Evolutionary conservation across 1,140 invertebrate genomes (phyloP).

Genomic region (Onthophagus taurus): DNA sequence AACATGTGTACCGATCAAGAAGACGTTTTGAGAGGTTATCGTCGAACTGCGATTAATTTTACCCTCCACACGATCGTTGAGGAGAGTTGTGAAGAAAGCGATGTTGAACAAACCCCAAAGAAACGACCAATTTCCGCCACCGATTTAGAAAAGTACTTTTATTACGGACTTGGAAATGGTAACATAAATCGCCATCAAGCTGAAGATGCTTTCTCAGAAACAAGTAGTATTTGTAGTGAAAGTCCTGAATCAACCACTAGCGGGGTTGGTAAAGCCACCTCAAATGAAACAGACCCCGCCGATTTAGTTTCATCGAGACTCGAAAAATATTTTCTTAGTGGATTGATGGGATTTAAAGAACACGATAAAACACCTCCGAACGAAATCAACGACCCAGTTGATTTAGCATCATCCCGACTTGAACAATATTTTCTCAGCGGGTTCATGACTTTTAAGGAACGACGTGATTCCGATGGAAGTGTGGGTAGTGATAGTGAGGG

Average conservation of each 20-base stretch:
- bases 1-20: conserved; percentile 54
- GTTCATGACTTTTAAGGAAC: conserved; percentile 68
- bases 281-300: conserved; percentile 50
- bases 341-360: conserved; percentile 77
- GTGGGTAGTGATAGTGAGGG: conserved; percentile 79
- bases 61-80: conserved; percentile 89
- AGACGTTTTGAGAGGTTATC: conserved; percentile 71
- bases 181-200: conserved; percentile 38
- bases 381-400: conserved; percentile 51
- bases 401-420: conserved; percentile 70
- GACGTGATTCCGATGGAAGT: conserved; percentile 71
- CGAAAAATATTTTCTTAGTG: conserved; percentile 84
- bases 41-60: conserved; percentile 73
- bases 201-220: conserved; percentile 76
- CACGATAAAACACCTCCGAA: conserved; percentile 41
- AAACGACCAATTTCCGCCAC: conserved; percentile 60
- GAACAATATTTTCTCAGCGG: conserved; percentile 86
- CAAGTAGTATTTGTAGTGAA: conserved; percentile 78
- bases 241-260: conserved; percentile 58
- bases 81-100: conserved; percentile 87
- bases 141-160: conserved; percentile 86
- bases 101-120: conserved; percentile 55
- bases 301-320: conserved; percentile 73
- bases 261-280: conserved; percentile 42
- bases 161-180: conserved; percentile 70